Percentiles rank a stretch among this genome's conserved stretches.
phyloP scores from a whole-genome alignment of 2,888 invertebrate species.

The Conistra vaccinii region DNA sequence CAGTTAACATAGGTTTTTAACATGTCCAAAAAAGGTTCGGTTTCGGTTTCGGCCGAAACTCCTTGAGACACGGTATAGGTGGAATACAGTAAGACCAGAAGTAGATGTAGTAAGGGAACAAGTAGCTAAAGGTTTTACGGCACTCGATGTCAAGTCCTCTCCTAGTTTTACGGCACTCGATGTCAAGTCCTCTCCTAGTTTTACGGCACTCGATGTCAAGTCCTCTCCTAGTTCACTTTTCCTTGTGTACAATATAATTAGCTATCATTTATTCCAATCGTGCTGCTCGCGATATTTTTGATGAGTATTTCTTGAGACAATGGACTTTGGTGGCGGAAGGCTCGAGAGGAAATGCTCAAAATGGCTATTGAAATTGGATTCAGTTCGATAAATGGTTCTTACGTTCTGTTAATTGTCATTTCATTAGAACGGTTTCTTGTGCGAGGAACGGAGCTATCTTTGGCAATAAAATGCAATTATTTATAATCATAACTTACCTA shows the following conservation, averaged over 20 bases:
- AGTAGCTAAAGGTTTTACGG: background rate
- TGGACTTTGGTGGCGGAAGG: background rate
- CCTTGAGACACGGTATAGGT: background rate
- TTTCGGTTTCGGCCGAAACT: no score
- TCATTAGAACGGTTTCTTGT: background rate
- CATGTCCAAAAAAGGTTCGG: no score
- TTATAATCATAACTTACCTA: background rate
- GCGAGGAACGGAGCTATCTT: background rate
- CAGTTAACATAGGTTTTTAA: no score
- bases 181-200: no score
- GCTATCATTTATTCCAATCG: constrained; percentile 34
- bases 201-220: background rate
- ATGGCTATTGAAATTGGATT: constrained; percentile 11
- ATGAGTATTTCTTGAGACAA: constrained; percentile 9
- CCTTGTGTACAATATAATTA: background rate
- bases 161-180: background rate
- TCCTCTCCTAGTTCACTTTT: background rate
- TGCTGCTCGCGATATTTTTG: constrained; percentile 2
- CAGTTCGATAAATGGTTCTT: background rate
- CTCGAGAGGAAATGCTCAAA: background rate
- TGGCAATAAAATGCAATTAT: background rate
- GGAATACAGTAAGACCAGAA: background rate
- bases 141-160: background rate
- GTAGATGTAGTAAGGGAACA: background rate
- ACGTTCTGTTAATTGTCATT: background rate